Evolutionary conservation across 2,888 invertebrate genomes (phyloP), one percentile per base, ranked within the genome.

Genomic region (Drosophila melanosoma): DNA sequence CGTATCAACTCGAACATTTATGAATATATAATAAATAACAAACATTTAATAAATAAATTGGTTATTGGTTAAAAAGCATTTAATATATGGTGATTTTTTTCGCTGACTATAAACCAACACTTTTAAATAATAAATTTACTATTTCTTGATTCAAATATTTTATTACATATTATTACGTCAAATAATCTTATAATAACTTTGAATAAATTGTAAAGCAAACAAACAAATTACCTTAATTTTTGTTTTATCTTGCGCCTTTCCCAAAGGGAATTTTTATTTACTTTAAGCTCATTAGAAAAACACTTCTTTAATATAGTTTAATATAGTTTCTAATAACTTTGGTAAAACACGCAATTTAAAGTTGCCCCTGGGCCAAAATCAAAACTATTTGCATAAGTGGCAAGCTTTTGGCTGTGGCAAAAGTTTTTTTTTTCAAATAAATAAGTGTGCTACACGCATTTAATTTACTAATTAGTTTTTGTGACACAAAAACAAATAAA

Each of bases 391-490:
- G 61, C 61, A 49, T 29, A 32, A 33, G 33, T 12, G 36, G 2
- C 29, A n/a, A 49, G 26, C 23, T 36, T 36, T 51, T 61, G 32
- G 33, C 20, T 38, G 15, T 15, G 26, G 23, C 23, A 29, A 36
- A 58, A 64, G 17, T 51, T 23, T 23, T 7, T 29, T 45, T 35
- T 40, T 32, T 26, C 26, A 33, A 36, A 48, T 58, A 69, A 54
- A 63, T 60, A 33, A 59, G 52, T 62, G 35, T 38, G 32, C 26
- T 45, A 29, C 20, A 77, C 10, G 68, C 51, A 71, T 71, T 79
- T 68, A 78, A 79, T 79, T 79, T 79, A 71, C 75, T 79, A 74
- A 78, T 74, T 71, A 74, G 68, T 68, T 76, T 61, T 60, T 51
- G 52, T 66, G 64, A 23, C 15, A 40, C 38, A 51, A 49, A 62